phyloP scores from a whole-genome alignment of 2,888 invertebrate genomes.

The Sympetrum striolatum region DNA sequence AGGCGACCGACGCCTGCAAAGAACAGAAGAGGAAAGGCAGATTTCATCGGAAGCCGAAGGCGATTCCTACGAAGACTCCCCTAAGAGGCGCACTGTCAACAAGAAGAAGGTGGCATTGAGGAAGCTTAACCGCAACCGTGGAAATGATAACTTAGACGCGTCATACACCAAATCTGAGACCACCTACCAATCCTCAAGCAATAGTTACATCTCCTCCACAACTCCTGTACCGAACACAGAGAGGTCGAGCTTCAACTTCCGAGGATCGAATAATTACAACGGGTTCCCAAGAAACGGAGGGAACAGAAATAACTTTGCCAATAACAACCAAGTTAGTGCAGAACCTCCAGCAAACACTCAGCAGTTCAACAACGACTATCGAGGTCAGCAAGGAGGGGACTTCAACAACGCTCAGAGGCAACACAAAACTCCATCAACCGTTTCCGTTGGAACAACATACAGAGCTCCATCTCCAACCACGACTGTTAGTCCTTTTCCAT shows the following conservation, averaged over 20 bases:
- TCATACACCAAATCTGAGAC: conserved; percentile 11
- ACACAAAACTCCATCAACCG: not conserved
- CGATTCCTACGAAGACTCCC: not conserved
- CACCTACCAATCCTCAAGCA: not conserved
- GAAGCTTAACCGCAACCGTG: not conserved
- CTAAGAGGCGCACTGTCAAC: not conserved
- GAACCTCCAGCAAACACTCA: not conserved
- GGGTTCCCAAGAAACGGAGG: not conserved
- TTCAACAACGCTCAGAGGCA: not conserved
- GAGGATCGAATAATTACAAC: not conserved
- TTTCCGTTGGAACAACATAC: not conserved
- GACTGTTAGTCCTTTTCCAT: not conserved
- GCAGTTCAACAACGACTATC: not conserved
- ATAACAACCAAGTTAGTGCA: not conserved
- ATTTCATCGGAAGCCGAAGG: not conserved
- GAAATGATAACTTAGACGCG: not conserved
- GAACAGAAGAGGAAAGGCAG: conserved; percentile 49
- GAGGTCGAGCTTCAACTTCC: not conserved
- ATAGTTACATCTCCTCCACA: not conserved
- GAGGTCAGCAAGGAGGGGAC: not conserved
- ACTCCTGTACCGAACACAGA: not conserved
- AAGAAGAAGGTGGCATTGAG: conserved; percentile 15
- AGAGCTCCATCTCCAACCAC: not conserved
- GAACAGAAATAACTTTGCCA: not conserved
- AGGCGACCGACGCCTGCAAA: conserved; percentile 60